Evolutionary conservation across 2,797 vertebrate species (phyloP), one percentile per base, ranked within the genome.

Genomic region (Myoxocephalus aenaeus): DNA sequence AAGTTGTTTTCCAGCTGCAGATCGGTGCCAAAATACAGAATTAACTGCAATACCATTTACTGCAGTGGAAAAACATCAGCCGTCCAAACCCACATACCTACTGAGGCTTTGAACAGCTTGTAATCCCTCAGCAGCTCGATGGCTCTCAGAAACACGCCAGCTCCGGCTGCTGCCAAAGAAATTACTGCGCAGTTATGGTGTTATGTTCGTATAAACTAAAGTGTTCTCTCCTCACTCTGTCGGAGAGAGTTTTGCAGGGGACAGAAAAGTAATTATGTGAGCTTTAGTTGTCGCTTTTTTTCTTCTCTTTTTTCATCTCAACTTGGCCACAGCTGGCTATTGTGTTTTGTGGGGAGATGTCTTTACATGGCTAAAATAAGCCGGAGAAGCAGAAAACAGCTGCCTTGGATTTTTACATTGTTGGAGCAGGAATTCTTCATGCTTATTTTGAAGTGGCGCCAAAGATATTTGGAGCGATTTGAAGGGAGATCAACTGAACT

Each of bases 41-140:
- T 93, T 92, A 92, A 93, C 91, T 92, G 91, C 92, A 91, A 90
- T 86, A 92, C 87, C 88, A 88, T 93, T 94, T 92, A 92, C 82
- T 86, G 89, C 91, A 92, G 88, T 91, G 93, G 93, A 94, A 94
- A 94, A 92, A 92, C 91, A 89, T 91, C 85, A 88, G 88, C 87
- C 81, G 58, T 91, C 90, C 92, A 93, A 93, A 92, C 82, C 90
- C 87, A 80, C 92, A 94, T 94, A 93, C 90, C 92, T 93, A 90
- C 82, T 59, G 89, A 91, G 90, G 84, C 91, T 92, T 92, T 92
- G 91, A 93, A 90, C 90, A 89, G 88, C 87, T 86, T 93, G 92
- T 92, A 91, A 94, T 93, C 91, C 84, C 87, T 91, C 84, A 84
- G 87, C 82, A 90, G 88, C 87, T 65, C 85, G 86, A 87, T 83